These are phyloP conservation scores for Aporrectodea caliginosa DNA, from an alignment of 1,140 invertebrate species.

Conservation along the genomic window DNA sequence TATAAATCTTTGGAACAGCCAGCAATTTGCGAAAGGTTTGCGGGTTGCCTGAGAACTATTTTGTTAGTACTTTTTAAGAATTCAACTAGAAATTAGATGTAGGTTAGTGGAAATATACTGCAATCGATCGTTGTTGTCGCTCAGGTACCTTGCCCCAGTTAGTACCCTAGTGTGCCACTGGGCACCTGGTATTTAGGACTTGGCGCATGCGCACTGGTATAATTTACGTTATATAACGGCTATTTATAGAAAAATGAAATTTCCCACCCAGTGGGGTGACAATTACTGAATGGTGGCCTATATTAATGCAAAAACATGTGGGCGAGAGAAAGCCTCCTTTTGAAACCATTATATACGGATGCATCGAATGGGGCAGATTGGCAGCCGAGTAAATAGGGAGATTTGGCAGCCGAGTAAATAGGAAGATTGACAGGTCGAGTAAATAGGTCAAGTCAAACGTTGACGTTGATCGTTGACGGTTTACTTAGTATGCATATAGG, in stretches of 20 bases:
- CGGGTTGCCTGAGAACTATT: background rate
- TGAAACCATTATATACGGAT: background rate
- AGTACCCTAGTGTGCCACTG: background rate
- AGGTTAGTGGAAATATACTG: background rate
- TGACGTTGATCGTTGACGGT: background rate
- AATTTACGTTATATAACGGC: background rate
- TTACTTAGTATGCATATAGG: background rate
- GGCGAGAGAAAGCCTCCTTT: background rate
- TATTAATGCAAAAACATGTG: background rate
- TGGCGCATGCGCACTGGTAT: background rate
- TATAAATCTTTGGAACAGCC: background rate
- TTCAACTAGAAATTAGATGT: background rate
- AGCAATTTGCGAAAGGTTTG: background rate
- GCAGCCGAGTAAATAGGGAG: too few species aligned
- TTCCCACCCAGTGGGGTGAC: background rate
- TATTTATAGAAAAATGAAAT: background rate
- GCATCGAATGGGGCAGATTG: background rate
- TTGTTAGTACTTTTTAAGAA: too few species aligned
- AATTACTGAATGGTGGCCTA: background rate
- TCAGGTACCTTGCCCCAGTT: too few species aligned
- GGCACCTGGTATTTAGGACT: background rate
- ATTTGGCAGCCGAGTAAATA: too few species aligned
- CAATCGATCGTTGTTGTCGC: background rate
- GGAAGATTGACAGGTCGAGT: too few species aligned
- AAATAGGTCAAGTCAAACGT: background rate